A percentile compares a stretch with the other conserved stretches of the same genome.
These are phyloP conservation scores for Poicephalus meyeri DNA, from an alignment of 2,113 vertebrate genomes.

Conservation along the genomic window DNA sequence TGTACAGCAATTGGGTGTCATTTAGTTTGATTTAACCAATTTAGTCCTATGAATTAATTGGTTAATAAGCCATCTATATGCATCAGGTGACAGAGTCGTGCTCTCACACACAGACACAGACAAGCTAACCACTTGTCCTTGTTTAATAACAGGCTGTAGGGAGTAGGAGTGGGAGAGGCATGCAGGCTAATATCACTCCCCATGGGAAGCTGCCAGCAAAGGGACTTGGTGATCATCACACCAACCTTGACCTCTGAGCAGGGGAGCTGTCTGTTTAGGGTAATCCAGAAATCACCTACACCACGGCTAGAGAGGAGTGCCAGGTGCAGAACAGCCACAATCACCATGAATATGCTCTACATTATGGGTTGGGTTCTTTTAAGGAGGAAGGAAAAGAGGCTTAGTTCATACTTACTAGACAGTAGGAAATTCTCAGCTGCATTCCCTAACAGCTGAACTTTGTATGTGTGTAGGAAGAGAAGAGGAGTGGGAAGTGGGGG, in stretches of 20 bases:
- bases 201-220: not conserved
- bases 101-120: slow-evolving; percentile 37
- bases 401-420: not conserved
- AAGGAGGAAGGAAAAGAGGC: not conserved
- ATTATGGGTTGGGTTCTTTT: not conserved
- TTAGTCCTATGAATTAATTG: slow-evolving; percentile 75
- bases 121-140: slow-evolving; percentile 58
- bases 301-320: not conserved
- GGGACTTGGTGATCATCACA: not conserved
- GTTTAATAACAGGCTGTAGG: slow-evolving; percentile 57
- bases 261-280: slow-evolving; percentile 48
- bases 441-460: slow-evolving; percentile 25
- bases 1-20: slow-evolving; percentile 68
- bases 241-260: slow-evolving; percentile 61
- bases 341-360: not conserved
- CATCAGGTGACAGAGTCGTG: slow-evolving; percentile 57
- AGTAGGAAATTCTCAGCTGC: slow-evolving; percentile 32
- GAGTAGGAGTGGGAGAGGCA: not conserved
- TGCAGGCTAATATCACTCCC: slow-evolving; percentile 9
- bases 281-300: slow-evolving; percentile 46
- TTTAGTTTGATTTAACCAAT: slow-evolving; percentile 74
- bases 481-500: not conserved
- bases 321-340: not conserved
- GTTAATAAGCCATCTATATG: slow-evolving; percentile 75
- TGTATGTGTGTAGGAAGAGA: not conserved